Evolutionary conservation across 1,140 invertebrate genomes (phyloP), one percentile per base, ranked within the genome.

Genomic region (Microplitis demolitor): DNA sequence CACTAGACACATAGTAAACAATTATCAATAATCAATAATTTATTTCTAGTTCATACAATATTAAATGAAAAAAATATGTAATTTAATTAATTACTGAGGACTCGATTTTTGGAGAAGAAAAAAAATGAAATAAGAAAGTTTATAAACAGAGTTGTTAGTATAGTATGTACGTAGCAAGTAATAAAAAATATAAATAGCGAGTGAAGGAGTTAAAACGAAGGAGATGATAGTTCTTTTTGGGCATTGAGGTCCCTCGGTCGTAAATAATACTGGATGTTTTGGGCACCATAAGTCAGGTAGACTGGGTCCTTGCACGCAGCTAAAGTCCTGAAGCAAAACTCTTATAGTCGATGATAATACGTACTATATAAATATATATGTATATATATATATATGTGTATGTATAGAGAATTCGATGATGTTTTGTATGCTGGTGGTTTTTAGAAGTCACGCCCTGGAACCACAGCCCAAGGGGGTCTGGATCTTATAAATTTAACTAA

Each of bases 251-350:
- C 76, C 37, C 75, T 78, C 24, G 71, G 78, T 72, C 82, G 80
- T 86, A 87, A 87, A 86, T 86, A 87, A 85, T 78, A 72, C 78
- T 73, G 76, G 85, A 85, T 80, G 82, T 80, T 82, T 11, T 45
- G 82, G 84, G 80, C 79, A 83, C 79, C 79, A 86, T 87, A 86
- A 87, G 84, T 87, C 85, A 87, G 84, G 84, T 85, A 85, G 81
- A 82, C 80, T 80, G 71, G 79, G 79, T 80, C 76, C 69, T 63
- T 63, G 77, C 78, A 78, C 79, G 51, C 45, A 76, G 72, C 78
- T 66, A 77, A 69, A 76, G 33, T 71, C 72, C 66, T 69, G 60
- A 72, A 69, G 53, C 66, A 60, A 34, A 63, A n/a, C 4, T 58
- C 14, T 16, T 16, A 2, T 6, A 45, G 39, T 8, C 39, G 39